Conservation (phyloP, 2,797 vertebrate species). For the Hydrophis major region DNA sequence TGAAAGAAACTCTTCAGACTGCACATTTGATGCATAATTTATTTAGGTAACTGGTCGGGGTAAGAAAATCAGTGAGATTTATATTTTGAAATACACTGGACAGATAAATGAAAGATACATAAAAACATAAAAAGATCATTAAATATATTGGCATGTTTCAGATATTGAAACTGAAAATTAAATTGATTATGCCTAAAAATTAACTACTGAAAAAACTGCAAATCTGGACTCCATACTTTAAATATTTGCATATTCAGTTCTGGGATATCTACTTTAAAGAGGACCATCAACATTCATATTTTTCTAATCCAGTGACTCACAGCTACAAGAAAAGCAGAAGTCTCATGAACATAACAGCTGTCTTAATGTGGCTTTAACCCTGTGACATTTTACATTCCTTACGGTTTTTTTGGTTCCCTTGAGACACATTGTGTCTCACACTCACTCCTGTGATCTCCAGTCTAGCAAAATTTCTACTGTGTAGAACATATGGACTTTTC, state of each 20-base stretch:
- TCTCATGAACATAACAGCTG: conserved; percentile 83
- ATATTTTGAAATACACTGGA: conserved; percentile 41
- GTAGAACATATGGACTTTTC: conserved; percentile 84
- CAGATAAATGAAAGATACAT: conserved; percentile 2
- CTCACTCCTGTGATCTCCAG: conserved; percentile 77
- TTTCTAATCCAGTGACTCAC: conserved; percentile 75
- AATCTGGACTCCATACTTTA: conserved; percentile 1
- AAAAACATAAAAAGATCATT: not conserved
- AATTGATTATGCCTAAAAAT: not conserved
- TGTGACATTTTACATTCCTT: conserved; percentile 82
- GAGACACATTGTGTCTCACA: conserved; percentile 76
- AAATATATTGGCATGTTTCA: not conserved
- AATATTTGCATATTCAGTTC: conserved; percentile 29
- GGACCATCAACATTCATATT: conserved; percentile 67
- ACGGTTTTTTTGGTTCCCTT: conserved; percentile 75
- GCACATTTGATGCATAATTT: not conserved
- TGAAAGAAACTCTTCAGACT: not conserved
- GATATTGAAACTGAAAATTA: conserved; percentile 10
- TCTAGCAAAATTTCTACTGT: conserved; percentile 79
- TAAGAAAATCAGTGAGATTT: conserved; percentile 9
- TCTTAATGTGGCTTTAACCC: conserved; percentile 86
- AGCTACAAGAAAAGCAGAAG: conserved; percentile 70
- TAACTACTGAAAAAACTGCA: not conserved
- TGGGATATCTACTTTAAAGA: conserved; percentile 48
- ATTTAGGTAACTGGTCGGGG: conserved; percentile 15